These are phyloP conservation scores for Euura saliciscinereae DNA, from an alignment of 1,140 invertebrate species.

Conservation along the genomic window DNA sequence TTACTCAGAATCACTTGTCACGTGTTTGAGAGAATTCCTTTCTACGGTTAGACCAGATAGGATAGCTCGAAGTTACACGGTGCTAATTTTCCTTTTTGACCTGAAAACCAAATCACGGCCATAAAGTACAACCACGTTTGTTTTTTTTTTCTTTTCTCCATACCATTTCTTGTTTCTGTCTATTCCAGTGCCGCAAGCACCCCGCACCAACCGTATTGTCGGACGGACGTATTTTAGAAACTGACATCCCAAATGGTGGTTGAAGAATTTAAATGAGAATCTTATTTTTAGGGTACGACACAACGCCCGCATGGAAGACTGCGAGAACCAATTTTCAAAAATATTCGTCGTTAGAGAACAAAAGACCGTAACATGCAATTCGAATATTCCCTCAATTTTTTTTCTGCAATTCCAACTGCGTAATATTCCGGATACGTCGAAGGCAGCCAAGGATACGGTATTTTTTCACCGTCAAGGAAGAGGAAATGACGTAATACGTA, in stretches of 20 bases:
- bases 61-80: too few relatives aligned
- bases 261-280: slow-evolving; percentile 6
- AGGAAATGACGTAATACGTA: background rate
- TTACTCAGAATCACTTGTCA: too few relatives aligned
- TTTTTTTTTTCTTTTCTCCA: background rate
- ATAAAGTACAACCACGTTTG: background rate
- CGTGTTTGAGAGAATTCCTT: too few relatives aligned
- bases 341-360: background rate
- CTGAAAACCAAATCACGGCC: background rate
- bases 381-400: background rate
- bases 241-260: background rate
- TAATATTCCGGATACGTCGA: background rate
- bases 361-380: background rate
- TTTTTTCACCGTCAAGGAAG: background rate
- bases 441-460: background rate
- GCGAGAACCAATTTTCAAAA: background rate
- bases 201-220: too few relatives aligned
- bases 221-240: background rate
- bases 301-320: background rate
- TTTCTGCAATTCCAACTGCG: background rate
- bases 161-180: background rate
- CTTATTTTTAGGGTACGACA: background rate
- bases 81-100: background rate
- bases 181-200: background rate
- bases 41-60: too few relatives aligned